phyloP scores from a whole-genome alignment of 2,888 invertebrate genomes.

The Monochamus alternatus region DNA sequence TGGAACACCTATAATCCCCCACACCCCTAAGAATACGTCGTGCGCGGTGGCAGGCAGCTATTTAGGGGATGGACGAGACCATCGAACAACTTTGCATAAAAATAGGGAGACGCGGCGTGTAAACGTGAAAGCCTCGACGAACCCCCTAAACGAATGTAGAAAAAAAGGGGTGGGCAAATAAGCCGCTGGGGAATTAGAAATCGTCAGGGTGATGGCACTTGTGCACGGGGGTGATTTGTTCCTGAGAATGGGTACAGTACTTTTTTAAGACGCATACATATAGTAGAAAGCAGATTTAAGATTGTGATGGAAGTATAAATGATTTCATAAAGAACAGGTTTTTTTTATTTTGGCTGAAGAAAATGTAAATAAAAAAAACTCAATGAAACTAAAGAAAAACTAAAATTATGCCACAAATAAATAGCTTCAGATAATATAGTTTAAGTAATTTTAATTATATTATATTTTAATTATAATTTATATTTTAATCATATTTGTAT shows the following conservation, averaged over 20 bases:
- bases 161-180: conserved; percentile 15
- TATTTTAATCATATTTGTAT: no score
- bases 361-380: no score
- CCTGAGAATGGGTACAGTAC: no score
- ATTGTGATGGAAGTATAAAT: no score
- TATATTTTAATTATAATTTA: no score
- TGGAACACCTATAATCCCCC: background rate
- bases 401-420: no score
- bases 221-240: conserved; percentile 2
- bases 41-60: background rate
- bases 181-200: conserved; percentile 13
- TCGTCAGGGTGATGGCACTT: background rate
- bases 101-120: conserved; percentile 7
- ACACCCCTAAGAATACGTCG: background rate
- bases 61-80: background rate
- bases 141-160: background rate
- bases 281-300: background rate
- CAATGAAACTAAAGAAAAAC: no score
- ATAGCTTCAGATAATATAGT: no score
- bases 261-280: background rate
- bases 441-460: no score
- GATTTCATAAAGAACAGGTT: no score
- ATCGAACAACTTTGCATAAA: conserved; percentile 1
- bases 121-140: background rate
- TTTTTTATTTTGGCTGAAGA: no score